Evolutionary conservation across 2,888 invertebrate species (phyloP).

Genomic region (Trissolcus brochymenae): DNA sequence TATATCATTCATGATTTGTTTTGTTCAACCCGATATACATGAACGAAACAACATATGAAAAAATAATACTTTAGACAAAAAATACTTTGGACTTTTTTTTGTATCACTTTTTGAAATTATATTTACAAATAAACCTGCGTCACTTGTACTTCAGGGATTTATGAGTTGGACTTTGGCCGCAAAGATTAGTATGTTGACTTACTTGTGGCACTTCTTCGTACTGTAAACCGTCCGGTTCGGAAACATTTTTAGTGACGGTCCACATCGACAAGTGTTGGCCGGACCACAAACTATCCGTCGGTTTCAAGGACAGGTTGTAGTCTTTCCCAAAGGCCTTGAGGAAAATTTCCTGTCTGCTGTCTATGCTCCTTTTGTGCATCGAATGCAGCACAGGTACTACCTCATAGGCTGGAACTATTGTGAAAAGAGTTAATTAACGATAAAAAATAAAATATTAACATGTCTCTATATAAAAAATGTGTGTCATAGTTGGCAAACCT

Average conservation of each 20-base stretch:
- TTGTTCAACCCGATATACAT: not conserved
- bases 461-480: too few relatives aligned
- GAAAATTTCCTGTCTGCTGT: constrained; percentile 79
- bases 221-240: constrained; percentile 76
- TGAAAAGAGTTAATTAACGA: constrained; percentile 9
- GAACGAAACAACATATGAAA: too few relatives aligned
- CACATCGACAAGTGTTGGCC: constrained; percentile 88
- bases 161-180: constrained; percentile 12
- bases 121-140: too few relatives aligned
- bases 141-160: not conserved
- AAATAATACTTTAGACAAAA: too few relatives aligned
- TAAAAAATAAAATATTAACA: not conserved
- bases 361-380: constrained; percentile 69
- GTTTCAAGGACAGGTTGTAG: constrained; percentile 84
- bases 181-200: constrained; percentile 71
- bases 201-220: constrained; percentile 87
- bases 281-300: constrained; percentile 87
- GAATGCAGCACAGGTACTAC: constrained; percentile 85
- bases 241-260: constrained; percentile 86
- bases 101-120: too few relatives aligned
- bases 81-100: too few relatives aligned
- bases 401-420: constrained; percentile 88
- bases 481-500: too few relatives aligned
- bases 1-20: not conserved
- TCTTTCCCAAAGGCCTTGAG: constrained; percentile 89